Conservation (phyloP, 2,888 invertebrate species). For the Platycnemis pennipes region DNA sequence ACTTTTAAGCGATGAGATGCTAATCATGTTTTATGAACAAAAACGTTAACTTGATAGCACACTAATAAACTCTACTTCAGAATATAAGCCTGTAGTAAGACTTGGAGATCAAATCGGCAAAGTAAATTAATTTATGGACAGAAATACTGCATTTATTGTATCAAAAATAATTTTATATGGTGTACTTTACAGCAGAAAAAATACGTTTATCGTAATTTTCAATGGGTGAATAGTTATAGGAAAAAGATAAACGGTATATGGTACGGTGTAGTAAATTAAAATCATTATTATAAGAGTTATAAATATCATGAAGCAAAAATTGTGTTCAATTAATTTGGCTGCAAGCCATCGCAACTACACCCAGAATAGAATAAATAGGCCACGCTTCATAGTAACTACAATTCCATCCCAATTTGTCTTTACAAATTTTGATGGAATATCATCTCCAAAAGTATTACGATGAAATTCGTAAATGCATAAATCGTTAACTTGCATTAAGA, state of each 20-base stretch:
- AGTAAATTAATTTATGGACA: not conserved
- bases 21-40: too few species aligned
- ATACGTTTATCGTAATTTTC: too few species aligned
- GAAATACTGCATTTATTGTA: not conserved
- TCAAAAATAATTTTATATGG: too few species aligned
- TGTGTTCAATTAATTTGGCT: too few species aligned
- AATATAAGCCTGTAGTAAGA: not conserved
- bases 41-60: not conserved
- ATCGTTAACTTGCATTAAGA: not conserved
- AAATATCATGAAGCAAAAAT: too few species aligned
- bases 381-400: not conserved
- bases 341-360: too few species aligned
- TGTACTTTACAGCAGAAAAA: too few species aligned
- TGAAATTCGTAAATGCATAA: too few species aligned
- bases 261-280: not conserved
- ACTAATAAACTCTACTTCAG: not conserved
- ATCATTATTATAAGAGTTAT: not conserved
- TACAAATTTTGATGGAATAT: not conserved
- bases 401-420: not conserved
- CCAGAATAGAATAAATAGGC: too few species aligned
- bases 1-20: too few species aligned
- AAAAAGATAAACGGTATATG: not conserved
- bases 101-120: not conserved
- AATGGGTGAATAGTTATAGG: not conserved
- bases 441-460: not conserved